Base-by-base conservation (phyloP, 2,888 invertebrate species). In the Lycophotia porphyrea region DNA sequence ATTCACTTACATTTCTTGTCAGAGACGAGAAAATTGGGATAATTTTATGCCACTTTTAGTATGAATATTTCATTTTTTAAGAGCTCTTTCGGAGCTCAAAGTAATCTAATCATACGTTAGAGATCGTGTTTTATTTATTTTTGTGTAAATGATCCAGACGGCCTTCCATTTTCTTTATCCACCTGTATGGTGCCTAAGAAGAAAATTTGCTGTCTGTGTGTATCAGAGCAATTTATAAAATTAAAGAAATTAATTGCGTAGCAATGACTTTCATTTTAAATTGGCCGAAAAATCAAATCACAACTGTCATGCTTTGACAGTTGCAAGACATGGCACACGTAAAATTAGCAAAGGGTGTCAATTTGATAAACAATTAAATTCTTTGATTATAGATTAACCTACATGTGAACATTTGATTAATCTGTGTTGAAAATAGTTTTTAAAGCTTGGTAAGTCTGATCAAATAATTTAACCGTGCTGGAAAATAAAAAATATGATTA, bases 1-100 rank as follows among this genome's bases (percentile, higher is more conserved):
- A 69, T 81, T 72, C 31, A 58, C 34, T 83, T 73, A 66, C 24
- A 27, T 44, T 78, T 73, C 44, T 77, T 71, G 64, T 15, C 24
- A n/a, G 58, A 21, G 36, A 21, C 36, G n/a, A 42, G 31, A 34
- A 39, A 13, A 47, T 13, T 68, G 42, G 34, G 9, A 55, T 63
- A 79, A 71, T 63, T 34, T 9, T 80, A 15, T 67, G 55, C 27
- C 47, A 74, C 27, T 68, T 63, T 36, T 31, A 42, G 49, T 78
- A 42, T 67, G 47, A 34, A 64, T 78, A 55, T 73, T 55, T 34
- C 9, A 55, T 52, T 42, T 70, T 70, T 39, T 67, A 58, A 49
- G 61, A 74, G 27, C 27, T 39, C 15, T 73, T 67, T 68, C 5
- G 8, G 21, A 21, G 24, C 27, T 11, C 15, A 9, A 15, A 44